Evolutionary conservation across 2,888 invertebrate species (phyloP).

Genomic region (Tillus elongatus): DNA sequence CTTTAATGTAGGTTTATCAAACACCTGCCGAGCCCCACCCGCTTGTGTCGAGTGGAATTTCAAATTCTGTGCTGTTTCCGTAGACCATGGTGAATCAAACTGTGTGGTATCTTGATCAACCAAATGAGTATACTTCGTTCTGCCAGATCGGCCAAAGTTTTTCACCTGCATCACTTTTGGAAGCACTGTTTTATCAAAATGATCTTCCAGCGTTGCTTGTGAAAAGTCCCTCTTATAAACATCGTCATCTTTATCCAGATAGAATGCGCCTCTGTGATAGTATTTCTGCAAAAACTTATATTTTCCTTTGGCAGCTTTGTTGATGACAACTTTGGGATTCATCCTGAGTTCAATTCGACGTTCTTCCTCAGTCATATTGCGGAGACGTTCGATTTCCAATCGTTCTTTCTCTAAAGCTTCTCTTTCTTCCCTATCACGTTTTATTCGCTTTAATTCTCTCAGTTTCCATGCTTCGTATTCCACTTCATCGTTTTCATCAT

Average conservation of each 20-base stretch:
- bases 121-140: constrained; percentile 98
- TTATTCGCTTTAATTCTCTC: constrained; percentile 90
- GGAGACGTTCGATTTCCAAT: constrained; percentile 78
- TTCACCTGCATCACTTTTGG: constrained; percentile 99
- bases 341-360: constrained; percentile 76
- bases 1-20: constrained; percentile 74
- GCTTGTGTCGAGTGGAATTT: constrained; percentile 82
- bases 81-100: constrained; percentile 95
- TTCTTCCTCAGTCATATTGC: constrained; percentile 95
- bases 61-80: constrained; percentile 78
- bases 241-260: constrained; percentile 86
- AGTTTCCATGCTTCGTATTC: constrained; percentile 98
- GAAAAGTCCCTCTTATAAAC: constrained; percentile 38
- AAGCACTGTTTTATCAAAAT: constrained; percentile 96
- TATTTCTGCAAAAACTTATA: constrained; percentile 99
- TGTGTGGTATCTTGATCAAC: constrained; percentile 99
- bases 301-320: constrained; percentile 93
- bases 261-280: constrained; percentile 98
- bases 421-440: constrained; percentile 90
- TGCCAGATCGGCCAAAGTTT: constrained; percentile 96
- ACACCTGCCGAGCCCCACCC: constrained; percentile 87
- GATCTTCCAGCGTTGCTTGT: constrained; percentile 82
- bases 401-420: constrained; percentile 83
- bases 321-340: constrained; percentile 88
- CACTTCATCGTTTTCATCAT: constrained; percentile 92